These are phyloP conservation scores for Sebastes steindachneri DNA, from an alignment of 2,797 vertebrate species.

Conservation along the genomic window DNA sequence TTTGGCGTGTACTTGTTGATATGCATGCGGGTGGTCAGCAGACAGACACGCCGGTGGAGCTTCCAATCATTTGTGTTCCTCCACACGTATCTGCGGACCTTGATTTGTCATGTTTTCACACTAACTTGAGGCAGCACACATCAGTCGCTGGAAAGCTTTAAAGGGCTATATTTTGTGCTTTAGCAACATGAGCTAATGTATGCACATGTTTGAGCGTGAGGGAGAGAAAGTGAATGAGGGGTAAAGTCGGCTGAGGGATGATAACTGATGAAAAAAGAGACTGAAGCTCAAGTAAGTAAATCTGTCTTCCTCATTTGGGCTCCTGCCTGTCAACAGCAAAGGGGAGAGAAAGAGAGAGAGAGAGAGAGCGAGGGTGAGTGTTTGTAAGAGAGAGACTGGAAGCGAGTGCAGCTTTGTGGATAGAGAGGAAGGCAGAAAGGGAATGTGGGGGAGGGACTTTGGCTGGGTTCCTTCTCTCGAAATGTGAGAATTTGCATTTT, in stretches of 20 bases:
- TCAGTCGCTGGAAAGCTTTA: conserved; percentile 33
- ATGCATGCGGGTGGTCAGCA: conserved; percentile 65
- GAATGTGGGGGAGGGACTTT: conserved; percentile 79
- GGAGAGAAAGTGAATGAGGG: conserved; percentile 43
- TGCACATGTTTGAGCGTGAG: conserved; percentile 41
- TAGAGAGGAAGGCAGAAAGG: conserved; percentile 56
- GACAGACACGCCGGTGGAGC: conserved; percentile 46
- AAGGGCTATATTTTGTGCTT: conserved; percentile 40
- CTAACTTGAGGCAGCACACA: conserved; percentile 32
- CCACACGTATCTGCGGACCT: conserved; percentile 56
- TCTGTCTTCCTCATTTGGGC: conserved; percentile 89
- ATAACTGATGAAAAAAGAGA: conserved; percentile 56
- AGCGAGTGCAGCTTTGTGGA: conserved; percentile 68
- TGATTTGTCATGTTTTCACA: conserved; percentile 53
- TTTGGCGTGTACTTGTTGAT: conserved; percentile 68
- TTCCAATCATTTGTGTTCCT: conserved; percentile 58
- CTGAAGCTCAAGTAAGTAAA: conserved; percentile 81
- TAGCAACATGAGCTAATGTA: conserved; percentile 40
- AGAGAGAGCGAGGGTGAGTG: background rate
- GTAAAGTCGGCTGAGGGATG: conserved; percentile 44
- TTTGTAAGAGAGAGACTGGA: conserved; percentile 46
- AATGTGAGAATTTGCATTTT: conserved; percentile 99
- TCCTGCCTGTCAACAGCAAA: conserved; percentile 88
- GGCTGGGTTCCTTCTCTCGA: conserved; percentile 81
- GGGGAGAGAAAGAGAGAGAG: conserved; percentile 25